Evolutionary conservation across 2,888 invertebrate genomes (phyloP).

Genomic region (Seira ritae): DNA sequence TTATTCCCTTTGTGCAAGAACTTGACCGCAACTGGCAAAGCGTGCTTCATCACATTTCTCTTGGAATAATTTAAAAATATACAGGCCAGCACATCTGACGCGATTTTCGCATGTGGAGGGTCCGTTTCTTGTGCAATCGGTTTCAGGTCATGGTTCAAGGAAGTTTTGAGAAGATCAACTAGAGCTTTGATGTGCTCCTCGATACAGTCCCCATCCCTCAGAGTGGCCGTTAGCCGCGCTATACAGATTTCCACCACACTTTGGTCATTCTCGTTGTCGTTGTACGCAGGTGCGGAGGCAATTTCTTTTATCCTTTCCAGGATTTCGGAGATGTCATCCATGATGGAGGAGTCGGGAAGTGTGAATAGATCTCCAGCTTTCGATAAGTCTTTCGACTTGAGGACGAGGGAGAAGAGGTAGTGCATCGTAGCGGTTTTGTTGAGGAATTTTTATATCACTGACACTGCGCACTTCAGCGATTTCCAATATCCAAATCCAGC

Average conservation of each 20-base stretch:
- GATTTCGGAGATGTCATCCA: slow-evolving; percentile 87
- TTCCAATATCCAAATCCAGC: no score
- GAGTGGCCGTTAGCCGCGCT: slow-evolving; percentile 84
- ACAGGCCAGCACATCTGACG: slow-evolving; percentile 95
- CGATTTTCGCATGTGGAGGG: slow-evolving; percentile 97
- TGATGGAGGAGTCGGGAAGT: slow-evolving; percentile 90
- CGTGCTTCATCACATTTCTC: slow-evolving; percentile 86
- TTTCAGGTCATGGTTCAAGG: slow-evolving; percentile 91
- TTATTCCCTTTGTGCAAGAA: slow-evolving; percentile 93
- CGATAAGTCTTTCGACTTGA: slow-evolving; percentile 92
- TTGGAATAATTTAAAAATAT: slow-evolving; percentile 90
- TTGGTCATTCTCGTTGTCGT: slow-evolving; percentile 92
- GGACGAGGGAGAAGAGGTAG: slow-evolving; percentile 91
- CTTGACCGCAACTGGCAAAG: slow-evolving; percentile 93
- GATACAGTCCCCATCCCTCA: slow-evolving; percentile 86
- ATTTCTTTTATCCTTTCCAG: slow-evolving; percentile 82
- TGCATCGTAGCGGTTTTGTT: slow-evolving; percentile 88
- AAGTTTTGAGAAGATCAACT: slow-evolving; percentile 90
- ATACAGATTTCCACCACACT: slow-evolving; percentile 97
- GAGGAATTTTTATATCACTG: no score
- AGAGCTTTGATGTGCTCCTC: slow-evolving; percentile 90
- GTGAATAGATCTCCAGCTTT: slow-evolving; percentile 93
- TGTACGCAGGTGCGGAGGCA: slow-evolving; percentile 88
- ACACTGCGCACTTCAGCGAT: no score
- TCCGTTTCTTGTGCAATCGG: slow-evolving; percentile 88